Percentiles rank a stretch among this genome's conserved stretches.
phyloP scores from a whole-genome alignment of 2,797 vertebrate genomes.

The Odontamblyopus lacepedii region DNA sequence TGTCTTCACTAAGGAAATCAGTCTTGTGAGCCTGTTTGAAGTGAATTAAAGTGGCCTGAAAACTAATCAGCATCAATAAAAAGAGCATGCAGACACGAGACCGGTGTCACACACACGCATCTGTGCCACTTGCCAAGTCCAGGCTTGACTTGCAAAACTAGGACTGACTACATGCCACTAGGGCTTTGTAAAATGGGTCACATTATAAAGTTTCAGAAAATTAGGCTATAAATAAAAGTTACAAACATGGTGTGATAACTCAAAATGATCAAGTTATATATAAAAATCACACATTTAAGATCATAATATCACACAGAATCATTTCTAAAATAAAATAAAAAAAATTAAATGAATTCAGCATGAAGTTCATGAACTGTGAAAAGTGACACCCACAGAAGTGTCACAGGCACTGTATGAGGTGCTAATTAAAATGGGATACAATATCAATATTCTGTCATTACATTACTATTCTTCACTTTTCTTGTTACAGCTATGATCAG shows the following conservation, averaged over 20 bases:
- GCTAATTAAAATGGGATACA: constrained; percentile 3
- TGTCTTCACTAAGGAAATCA: constrained; percentile 6
- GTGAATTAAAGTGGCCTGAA: constrained; percentile 23
- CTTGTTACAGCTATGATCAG: neutral
- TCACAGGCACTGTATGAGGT: neutral
- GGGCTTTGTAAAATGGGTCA: constrained; percentile 47
- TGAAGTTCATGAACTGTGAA: neutral
- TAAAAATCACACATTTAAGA: constrained; percentile 3
- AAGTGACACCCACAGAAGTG: neutral
- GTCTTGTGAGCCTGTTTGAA: constrained; percentile 27
- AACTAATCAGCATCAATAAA: constrained; percentile 51
- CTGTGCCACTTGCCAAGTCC: neutral
- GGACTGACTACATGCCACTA: constrained; percentile 43
- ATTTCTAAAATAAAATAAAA: neutral
- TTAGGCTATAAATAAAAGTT: constrained; percentile 24
- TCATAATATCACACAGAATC: neutral
- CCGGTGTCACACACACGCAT: constrained; percentile 32
- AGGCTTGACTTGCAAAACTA: constrained; percentile 42
- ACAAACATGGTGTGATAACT: constrained; percentile 6
- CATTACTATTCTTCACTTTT: neutral
- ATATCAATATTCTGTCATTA: neutral
- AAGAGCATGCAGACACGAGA: constrained; percentile 58
- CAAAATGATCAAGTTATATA: constrained; percentile 12
- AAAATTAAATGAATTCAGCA: neutral
- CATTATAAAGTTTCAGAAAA: constrained; percentile 34